These are phyloP conservation scores for Tiaroga cobitis DNA, from an alignment of 2,797 vertebrate species.

Conservation along the genomic window DNA sequence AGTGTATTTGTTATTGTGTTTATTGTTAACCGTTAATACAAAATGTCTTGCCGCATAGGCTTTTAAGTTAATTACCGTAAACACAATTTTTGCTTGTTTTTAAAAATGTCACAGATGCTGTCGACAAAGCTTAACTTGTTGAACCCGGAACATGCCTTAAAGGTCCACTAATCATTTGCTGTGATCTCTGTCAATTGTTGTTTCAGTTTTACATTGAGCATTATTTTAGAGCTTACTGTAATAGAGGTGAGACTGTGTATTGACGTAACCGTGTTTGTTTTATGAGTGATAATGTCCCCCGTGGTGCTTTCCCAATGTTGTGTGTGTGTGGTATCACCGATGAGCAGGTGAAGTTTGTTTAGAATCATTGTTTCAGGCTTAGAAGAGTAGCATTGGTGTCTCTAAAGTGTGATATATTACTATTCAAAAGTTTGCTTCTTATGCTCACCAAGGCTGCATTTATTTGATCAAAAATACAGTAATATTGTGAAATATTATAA, in stretches of 20 bases:
- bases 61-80: not conserved
- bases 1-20: not conserved
- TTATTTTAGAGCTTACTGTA: constrained; percentile 15
- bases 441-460: not conserved
- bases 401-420: not conserved
- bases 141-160: constrained; percentile 22
- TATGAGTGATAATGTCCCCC: not conserved
- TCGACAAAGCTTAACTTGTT: not conserved
- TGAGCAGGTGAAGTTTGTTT: not conserved
- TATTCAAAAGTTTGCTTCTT: no score
- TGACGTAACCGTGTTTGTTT: constrained; percentile 3
- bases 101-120: no score
- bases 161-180: not conserved
- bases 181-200: constrained; percentile 2
- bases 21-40: not conserved
- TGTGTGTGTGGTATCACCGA: not conserved
- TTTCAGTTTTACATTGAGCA: not conserved
- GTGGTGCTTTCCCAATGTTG: not conserved
- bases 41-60: not conserved
- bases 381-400: not conserved
- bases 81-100: not conserved
- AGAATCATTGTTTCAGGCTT: not conserved
- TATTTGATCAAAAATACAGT: not conserved
- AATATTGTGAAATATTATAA: not conserved
- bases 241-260: not conserved